Evolutionary conservation across 2,888 invertebrate species (phyloP).

Genomic region (Zhengitettix transpicula): DNA sequence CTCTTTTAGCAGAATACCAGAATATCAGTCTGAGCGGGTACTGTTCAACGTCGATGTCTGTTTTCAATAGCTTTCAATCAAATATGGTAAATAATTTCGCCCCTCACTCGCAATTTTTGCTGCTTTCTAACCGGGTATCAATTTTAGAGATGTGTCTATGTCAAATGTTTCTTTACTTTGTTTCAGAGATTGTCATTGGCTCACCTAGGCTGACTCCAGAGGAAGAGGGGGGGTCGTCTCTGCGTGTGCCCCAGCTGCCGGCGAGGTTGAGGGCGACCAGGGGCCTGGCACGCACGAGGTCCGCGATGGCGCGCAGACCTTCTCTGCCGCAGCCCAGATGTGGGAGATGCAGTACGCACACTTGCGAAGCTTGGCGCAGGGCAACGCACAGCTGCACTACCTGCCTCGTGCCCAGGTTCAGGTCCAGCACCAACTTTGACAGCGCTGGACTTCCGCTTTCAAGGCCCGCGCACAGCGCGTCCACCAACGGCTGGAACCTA

Average conservation of each 20-base stretch:
- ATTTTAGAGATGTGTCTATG: too few species aligned
- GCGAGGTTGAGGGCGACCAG: constrained; percentile 32
- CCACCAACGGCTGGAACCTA: constrained; percentile 34
- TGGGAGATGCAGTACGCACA: constrained; percentile 33
- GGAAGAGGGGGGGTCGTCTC: constrained; percentile 33
- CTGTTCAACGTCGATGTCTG: too few species aligned
- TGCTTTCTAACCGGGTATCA: too few species aligned
- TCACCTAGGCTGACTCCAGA: constrained; percentile 33
- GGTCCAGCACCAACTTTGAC: constrained; percentile 33
- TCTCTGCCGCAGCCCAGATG: constrained; percentile 36
- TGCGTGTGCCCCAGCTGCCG: constrained; percentile 31
- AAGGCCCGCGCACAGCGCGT: constrained; percentile 30
- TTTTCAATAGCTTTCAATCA: too few species aligned
- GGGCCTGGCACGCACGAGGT: constrained; percentile 29
- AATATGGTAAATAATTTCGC: too few species aligned
- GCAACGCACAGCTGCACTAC: constrained; percentile 33
- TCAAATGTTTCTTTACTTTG: too few species aligned
- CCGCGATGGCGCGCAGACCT: constrained; percentile 32
- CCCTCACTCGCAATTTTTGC: too few species aligned
- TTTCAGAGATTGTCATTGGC: constrained; percentile 5
- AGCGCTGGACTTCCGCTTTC: constrained; percentile 22
- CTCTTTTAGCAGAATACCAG: too few species aligned
- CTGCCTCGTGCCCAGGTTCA: constrained; percentile 34
- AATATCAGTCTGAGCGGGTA: too few species aligned
- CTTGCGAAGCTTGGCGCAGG: constrained; percentile 30